Conservation (phyloP, 1,140 invertebrate genomes). For the Polypedilum pembai region DNA sequence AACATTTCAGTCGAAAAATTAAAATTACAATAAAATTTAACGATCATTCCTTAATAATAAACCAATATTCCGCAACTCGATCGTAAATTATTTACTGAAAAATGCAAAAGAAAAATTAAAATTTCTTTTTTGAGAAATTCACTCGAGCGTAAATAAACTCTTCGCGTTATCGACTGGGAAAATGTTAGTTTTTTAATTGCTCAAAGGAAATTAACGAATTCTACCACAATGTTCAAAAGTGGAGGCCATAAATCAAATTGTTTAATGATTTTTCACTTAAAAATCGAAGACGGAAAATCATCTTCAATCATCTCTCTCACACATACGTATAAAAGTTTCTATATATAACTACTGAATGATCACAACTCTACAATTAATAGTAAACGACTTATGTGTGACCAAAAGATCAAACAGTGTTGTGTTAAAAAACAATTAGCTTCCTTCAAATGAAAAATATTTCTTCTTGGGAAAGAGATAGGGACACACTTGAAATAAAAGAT, state of each 20-base stretch:
- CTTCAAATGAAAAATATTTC: too few species aligned
- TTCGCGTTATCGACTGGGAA: neutral
- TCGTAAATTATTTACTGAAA: slow-evolving; percentile 5
- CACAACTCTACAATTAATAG: neutral
- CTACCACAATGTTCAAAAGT: neutral
- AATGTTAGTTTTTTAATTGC: neutral
- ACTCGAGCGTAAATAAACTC: neutral
- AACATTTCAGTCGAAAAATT: neutral
- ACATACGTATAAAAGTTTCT: neutral
- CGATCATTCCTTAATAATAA: too few species aligned
- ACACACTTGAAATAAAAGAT: neutral
- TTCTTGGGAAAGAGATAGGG: too few species aligned
- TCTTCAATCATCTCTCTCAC: too few species aligned
- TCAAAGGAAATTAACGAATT: neutral
- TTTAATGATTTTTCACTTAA: slow-evolving; percentile 1
- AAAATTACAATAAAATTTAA: neutral
- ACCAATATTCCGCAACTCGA: too few species aligned
- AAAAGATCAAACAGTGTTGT: too few species aligned
- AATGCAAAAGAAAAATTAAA: neutral
- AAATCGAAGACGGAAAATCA: too few species aligned
- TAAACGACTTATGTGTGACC: too few species aligned
- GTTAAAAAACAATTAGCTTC: too few species aligned
- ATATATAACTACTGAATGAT: neutral
- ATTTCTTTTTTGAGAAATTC: neutral
- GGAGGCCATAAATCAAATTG: slow-evolving; percentile 12